A percentile compares a stretch with the other conserved stretches of the same genome.
Conservation (phyloP, 2,888 invertebrate genomes). For the Andrena bucephala region DNA sequence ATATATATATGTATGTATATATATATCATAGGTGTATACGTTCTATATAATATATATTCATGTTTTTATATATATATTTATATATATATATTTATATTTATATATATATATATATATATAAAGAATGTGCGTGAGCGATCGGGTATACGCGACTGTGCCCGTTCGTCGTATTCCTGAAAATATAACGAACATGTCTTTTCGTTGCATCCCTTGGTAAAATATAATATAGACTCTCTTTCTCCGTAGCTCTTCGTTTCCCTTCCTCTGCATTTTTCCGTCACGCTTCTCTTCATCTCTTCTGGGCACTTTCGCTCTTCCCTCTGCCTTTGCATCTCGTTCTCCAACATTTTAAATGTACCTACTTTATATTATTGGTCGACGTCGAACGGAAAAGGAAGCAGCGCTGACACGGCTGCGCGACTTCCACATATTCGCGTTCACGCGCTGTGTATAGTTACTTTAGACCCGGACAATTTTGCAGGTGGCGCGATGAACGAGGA, state of each 20-base stretch:
- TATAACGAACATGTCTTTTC: slow-evolving; percentile 40
- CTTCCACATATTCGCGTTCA: slow-evolving; percentile 12
- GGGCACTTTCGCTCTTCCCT: not conserved
- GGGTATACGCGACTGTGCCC: slow-evolving; percentile 48
- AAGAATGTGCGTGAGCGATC: slow-evolving; percentile 61
- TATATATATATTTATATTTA: not conserved
- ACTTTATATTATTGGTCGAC: not conserved
- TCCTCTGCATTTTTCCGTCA: slow-evolving; percentile 3
- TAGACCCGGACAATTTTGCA: slow-evolving; percentile 13
- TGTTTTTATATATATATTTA: slow-evolving; percentile 37
- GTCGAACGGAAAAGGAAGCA: slow-evolving; percentile 2
- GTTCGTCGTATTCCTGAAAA: slow-evolving; percentile 35
- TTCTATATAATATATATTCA: slow-evolving; percentile 37
- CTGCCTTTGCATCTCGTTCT: slow-evolving; percentile 1
- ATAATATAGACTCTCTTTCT: slow-evolving; percentile 41
- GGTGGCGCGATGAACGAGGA: slow-evolving; percentile 20
- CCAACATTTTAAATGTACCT: no score
- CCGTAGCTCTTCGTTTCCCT: slow-evolving; percentile 1
- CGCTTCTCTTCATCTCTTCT: slow-evolving; percentile 13
- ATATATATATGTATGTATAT: not conserved
- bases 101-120: slow-evolving; percentile 7
- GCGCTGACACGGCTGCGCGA: slow-evolving; percentile 12
- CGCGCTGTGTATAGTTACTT: not conserved
- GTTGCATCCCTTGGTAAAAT: slow-evolving; percentile 46
- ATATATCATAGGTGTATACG: slow-evolving; percentile 33